A percentile compares a stretch with the other conserved stretches of the same genome.
Conservation (phyloP, 2,888 invertebrate species). For the Eupithecia inturbata region DNA sequence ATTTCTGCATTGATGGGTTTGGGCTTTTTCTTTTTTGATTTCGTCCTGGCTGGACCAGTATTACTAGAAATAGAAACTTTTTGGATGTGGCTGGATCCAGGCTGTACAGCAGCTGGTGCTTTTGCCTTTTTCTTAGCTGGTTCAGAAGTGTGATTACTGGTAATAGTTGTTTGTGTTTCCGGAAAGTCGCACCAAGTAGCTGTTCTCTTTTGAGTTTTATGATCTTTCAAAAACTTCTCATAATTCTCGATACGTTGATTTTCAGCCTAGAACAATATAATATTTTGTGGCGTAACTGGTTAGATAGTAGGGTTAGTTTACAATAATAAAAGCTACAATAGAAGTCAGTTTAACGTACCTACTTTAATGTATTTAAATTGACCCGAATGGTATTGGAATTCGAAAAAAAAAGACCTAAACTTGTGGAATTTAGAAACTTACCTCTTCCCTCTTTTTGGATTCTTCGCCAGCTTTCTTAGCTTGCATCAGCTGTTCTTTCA, state of each 20-base stretch:
- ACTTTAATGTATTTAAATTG: not conserved
- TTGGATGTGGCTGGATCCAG: constrained; percentile 43
- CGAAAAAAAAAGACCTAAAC: not conserved
- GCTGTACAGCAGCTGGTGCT: constrained; percentile 1
- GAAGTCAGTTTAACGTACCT: not conserved
- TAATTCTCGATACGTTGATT: constrained; percentile 79
- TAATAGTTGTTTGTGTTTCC: constrained; percentile 48
- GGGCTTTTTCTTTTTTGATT: constrained; percentile 48
- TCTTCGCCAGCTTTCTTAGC: constrained; percentile 78
- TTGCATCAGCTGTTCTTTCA: constrained; percentile 86
- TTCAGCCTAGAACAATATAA: constrained; percentile 68
- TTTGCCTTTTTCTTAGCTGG: constrained; percentile 25
- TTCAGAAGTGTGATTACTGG: constrained; percentile 25
- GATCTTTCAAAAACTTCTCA: constrained; percentile 80
- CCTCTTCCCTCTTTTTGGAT: constrained; percentile 69
- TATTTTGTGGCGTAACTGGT: not conserved
- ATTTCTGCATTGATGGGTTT: constrained; percentile 39
- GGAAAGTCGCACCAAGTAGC: constrained; percentile 85
- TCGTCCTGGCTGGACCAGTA: constrained; percentile 28
- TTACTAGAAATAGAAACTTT: not conserved
- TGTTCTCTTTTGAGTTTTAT: constrained; percentile 72
- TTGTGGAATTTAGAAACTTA: constrained; percentile 35
- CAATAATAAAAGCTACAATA: not conserved
- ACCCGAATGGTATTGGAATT: not conserved
- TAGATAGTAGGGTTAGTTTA: not conserved